Evolutionary conservation across 2,113 vertebrate species (phyloP).

Genomic region (Capreolus pygargus): DNA sequence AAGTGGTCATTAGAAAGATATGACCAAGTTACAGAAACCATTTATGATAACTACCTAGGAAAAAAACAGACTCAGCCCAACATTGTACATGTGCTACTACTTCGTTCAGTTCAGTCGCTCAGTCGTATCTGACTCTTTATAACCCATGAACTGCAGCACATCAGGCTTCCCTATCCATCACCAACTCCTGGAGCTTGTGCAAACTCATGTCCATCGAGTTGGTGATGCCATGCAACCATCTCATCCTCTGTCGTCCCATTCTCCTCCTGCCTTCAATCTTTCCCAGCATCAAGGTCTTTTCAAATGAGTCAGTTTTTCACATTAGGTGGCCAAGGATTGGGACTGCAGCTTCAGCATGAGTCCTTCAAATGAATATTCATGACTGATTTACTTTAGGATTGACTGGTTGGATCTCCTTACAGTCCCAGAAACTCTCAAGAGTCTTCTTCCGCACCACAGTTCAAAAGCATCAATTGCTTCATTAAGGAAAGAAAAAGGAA

Average conservation of each 20-base stretch:
- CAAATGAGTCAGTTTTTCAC: not conserved
- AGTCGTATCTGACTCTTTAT: not conserved
- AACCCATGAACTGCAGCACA: not conserved
- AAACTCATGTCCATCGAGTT: fast-evolving
- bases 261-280: not conserved
- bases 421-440: not conserved
- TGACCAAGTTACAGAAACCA: not conserved
- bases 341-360: not conserved
- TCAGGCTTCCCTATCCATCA: not conserved
- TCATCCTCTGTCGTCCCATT: not conserved
- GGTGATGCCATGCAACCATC: not conserved
- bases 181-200: not conserved
- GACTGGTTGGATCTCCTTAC: not conserved
- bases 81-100: not conserved
- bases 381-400: not conserved
- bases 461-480: not conserved
- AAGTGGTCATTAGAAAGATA: not conserved
- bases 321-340: not conserved
- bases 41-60: not conserved
- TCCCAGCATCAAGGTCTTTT: not conserved
- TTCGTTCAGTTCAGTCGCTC: not conserved
- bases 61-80: not conserved
- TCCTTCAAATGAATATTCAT: not conserved
- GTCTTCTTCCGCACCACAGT: not conserved
- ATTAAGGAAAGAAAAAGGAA: not conserved